Conservation (phyloP, 2,797 vertebrate species). For the Diceros bicornis region DNA sequence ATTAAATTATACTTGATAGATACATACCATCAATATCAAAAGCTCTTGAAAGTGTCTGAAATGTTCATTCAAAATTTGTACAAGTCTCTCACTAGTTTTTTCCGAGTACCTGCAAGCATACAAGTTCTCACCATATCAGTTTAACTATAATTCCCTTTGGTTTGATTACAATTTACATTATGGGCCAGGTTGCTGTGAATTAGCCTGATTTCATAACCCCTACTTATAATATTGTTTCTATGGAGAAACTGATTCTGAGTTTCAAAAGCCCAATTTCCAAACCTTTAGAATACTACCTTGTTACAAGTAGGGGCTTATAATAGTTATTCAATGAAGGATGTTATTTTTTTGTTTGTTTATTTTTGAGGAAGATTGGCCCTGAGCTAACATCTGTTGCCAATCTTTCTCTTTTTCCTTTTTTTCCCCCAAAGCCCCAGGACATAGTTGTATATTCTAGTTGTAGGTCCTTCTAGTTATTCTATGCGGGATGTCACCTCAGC, state of each 20-base stretch:
- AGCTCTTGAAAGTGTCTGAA: not conserved
- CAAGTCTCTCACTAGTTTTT: constrained; percentile 23
- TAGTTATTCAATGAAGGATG: constrained; percentile 15
- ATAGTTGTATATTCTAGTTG: no score
- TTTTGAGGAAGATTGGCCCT: no score
- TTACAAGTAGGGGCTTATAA: not conserved
- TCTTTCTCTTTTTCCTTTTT: no score
- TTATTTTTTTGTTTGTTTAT: not conserved
- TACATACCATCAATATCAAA: constrained; percentile 21
- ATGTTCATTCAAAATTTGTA: constrained; percentile 28
- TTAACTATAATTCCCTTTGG: constrained; percentile 37
- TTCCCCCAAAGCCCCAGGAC: no score
- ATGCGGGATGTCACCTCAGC: no score
- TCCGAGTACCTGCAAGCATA: not conserved
- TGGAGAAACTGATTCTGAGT: constrained; percentile 29
- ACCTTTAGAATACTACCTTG: constrained; percentile 8
- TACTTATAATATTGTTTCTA: constrained; percentile 31
- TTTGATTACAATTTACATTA: constrained; percentile 55
- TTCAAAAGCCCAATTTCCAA: constrained; percentile 59
- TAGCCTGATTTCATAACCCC: not conserved
- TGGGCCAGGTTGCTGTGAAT: not conserved
- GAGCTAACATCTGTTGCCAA: no score
- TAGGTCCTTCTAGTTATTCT: no score
- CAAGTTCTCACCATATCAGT: not conserved
- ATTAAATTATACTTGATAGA: constrained; percentile 35